Conservation (phyloP, 2,113 vertebrate genomes). For the Eulacestoma nigropectus region DNA sequence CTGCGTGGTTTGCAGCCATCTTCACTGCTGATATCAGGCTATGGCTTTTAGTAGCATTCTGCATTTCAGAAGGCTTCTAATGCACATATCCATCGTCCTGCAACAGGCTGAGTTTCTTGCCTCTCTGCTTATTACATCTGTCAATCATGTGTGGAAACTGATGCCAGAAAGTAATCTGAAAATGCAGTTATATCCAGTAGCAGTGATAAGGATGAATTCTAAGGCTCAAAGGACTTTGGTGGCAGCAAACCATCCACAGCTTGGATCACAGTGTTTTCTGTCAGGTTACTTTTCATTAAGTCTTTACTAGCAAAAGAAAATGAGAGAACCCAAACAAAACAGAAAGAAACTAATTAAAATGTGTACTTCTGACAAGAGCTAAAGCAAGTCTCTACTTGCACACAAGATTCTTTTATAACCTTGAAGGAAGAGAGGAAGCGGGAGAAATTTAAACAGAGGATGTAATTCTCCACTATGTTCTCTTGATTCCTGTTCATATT, state of each 20-base stretch:
- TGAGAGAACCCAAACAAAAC: neutral
- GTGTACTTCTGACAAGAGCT: neutral
- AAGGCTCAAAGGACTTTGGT: neutral
- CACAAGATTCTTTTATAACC: neutral
- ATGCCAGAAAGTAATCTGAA: neutral
- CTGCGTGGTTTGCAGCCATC: neutral
- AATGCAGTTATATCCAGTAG: neutral
- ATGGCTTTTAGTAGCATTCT: neutral
- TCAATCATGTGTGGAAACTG: conserved; percentile 8
- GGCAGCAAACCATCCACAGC: neutral
- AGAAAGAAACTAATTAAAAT: neutral
- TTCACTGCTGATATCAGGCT: neutral
- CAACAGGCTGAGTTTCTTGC: neutral
- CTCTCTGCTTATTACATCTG: conserved; percentile 42
- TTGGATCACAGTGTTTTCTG: neutral
- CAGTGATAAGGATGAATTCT: neutral
- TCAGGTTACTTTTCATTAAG: neutral
- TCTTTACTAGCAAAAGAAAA: neutral
- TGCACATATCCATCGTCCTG: neutral
- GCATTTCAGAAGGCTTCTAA: conserved; percentile 5
- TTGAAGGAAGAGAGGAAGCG: neutral
- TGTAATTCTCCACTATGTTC: neutral
- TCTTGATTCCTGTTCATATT: neutral
- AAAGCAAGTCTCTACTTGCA: neutral
- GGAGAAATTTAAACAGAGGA: neutral